Evolutionary conservation across 2,888 invertebrate species (phyloP), one percentile per base, ranked within the genome.

Genomic region (Tyria jacobaeae): DNA sequence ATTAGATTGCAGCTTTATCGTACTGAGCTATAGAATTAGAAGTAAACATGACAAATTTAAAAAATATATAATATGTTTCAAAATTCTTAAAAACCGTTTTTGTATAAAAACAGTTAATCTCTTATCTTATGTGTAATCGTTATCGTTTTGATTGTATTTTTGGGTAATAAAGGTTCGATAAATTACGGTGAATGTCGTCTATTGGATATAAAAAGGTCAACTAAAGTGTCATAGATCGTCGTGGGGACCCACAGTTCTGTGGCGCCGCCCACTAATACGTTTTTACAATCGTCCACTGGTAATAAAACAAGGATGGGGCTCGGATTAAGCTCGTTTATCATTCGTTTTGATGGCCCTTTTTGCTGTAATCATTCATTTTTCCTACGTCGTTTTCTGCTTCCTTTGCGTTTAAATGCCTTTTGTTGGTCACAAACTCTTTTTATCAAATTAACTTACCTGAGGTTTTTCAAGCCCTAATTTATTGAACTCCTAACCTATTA

Each of bases 331-430:
- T 92, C 93, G 90, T 94, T 92, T 91, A 94, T 94, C 93, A 94
- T 92, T 91, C 92, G 90, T 90, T 91, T 89, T 92, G 92, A 94
- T 92, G 89, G 92, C 91, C 91, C 88, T 93, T 93, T 92, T 93
- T 93, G 92, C 91, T 85, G 90, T 92, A 92, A 94, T 94, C 93
- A 92, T 92, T 94, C 93, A 94, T 93, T 94, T 93, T 91, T 92
- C 92, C 91, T 92, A 92, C 89, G 89, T 89, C 89, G 89, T 90
- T 90, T 90, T 90, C 90, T 89, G 87, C 89, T 91, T 89, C 88
- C 89, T 87, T 91, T 89, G 89, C 87, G 85, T 89, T 91, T 90
- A 89, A 91, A 90, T 88, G 89, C 86, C 90, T 85, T 89, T 90
- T 89, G 89, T 90, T 88, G 85, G 81, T 68, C 73, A 72, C 80